Evolutionary conservation across 2,113 vertebrate genomes (phyloP), one percentile per base, ranked within the genome.

Genomic region (Muntiacus reevesi): DNA sequence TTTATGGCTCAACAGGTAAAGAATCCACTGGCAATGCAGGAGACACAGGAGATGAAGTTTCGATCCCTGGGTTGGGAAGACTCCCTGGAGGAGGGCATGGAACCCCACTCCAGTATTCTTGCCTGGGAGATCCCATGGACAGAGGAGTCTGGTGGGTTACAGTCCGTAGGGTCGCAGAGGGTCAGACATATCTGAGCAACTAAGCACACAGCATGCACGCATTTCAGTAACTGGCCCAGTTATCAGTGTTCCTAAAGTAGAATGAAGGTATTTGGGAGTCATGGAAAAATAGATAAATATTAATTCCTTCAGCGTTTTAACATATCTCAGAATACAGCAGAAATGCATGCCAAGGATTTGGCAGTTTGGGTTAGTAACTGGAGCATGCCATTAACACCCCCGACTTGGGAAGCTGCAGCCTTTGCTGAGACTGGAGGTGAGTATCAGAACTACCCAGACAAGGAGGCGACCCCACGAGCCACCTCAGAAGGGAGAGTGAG

Each of bases 121-220:
- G n/a, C 19, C 67, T 40, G 21, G 67, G 40, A 21, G 40, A 12
- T 40, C 36, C 67, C 36, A 13, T 1, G 5, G 67, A 74, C 67
- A 23, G 67, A 25, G 67, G 67, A 25, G 10, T 36, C 67, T 13
- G 21, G n/a, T 21, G 36, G 36, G n/a, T 10, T 3, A 2, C 9
- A 6, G 52, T 5, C 10, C 36, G 12, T 25, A n/a, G 67, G 67
- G 67, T 25, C 10, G 1, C 10, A 40, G n/a, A 36, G 19, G 36
- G 36, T 40, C 0, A 2, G 67, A 40, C 36, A 23, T 5, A 1
- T 1, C 67, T 13, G n/a, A 74, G 6, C 0, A 2, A 23, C 19
- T 12, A 3, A 23, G 10, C 5, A 6, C 0, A 0, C 17, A 23
- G 64, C 64, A 23, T 0, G 17, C 10, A 6, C 33, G 10, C 10